Conservation (phyloP, 1,140 invertebrate genomes). For the Drosophila ananassae region DNA sequence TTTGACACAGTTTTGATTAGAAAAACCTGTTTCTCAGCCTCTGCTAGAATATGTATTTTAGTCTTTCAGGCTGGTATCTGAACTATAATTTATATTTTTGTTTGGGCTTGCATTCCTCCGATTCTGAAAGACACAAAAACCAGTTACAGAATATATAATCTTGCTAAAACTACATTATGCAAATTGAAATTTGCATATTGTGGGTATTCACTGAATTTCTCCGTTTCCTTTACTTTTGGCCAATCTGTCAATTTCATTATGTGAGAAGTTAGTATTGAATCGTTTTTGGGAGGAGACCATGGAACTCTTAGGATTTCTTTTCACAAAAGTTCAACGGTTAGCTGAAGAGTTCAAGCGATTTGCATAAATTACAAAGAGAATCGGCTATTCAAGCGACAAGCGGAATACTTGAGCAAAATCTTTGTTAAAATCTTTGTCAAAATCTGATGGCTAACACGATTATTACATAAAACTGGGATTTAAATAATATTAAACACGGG, state of each 20-base stretch:
- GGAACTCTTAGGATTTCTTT: slow-evolving; percentile 22
- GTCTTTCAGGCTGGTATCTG: slow-evolving; percentile 9
- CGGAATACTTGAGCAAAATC: background rate
- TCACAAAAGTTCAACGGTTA: slow-evolving; percentile 22
- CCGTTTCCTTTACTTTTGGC: slow-evolving; percentile 2
- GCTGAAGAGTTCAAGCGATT: slow-evolving; percentile 21
- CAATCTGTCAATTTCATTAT: slow-evolving; percentile 39
- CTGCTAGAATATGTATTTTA: slow-evolving; percentile 36
- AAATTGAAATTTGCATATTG: slow-evolving; percentile 37
- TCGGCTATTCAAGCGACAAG: slow-evolving; percentile 4
- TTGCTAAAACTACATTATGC: slow-evolving; percentile 27
- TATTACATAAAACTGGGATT: slow-evolving; percentile 23
- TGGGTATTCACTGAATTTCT: slow-evolving; percentile 34
- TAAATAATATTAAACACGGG: background rate
- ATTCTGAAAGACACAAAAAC: slow-evolving; percentile 11
- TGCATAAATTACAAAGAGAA: slow-evolving; percentile 20
- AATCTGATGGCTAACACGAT: background rate
- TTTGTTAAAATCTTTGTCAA: slow-evolving; percentile 8
- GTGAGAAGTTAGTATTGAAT: background rate
- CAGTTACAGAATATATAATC: slow-evolving; percentile 44
- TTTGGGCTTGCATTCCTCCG: slow-evolving; percentile 18
- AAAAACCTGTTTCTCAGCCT: slow-evolving; percentile 53
- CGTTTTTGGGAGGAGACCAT: slow-evolving; percentile 4
- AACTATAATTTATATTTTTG: slow-evolving; percentile 26
- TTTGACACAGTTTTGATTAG: slow-evolving; percentile 56